Conservation (phyloP, 2,888 invertebrate species). For the Dasysyrphus albostriatus region DNA sequence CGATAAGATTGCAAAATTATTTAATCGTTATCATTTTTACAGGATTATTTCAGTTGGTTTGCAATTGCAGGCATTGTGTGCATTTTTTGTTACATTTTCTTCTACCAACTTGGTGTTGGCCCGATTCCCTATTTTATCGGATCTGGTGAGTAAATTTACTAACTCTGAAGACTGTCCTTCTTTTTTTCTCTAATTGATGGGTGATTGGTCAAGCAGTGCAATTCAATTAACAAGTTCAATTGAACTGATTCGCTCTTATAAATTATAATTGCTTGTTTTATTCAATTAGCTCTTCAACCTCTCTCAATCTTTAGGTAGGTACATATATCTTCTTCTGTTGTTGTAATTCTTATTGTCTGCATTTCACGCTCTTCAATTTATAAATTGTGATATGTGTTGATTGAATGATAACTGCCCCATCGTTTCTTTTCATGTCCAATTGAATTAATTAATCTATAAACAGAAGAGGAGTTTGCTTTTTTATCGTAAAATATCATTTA, state of each 20-base stretch:
- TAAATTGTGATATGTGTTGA: neutral
- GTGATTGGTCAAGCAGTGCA: neutral
- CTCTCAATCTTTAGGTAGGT: constrained; percentile 36
- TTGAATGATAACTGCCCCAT: neutral
- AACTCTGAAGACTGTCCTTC: neutral
- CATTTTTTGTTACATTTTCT: constrained; percentile 90
- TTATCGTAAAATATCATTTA: neutral
- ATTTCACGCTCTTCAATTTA: neutral
- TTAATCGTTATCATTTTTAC: constrained; percentile 75
- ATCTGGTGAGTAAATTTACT: constrained; percentile 85
- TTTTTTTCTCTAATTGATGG: constrained; percentile 15
- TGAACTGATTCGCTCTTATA: neutral
- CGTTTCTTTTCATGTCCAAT: neutral
- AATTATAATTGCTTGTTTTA: neutral
- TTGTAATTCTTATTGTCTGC: neutral
- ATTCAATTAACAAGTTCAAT: constrained; percentile 47
- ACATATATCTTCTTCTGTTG: neutral
- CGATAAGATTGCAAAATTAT: neutral
- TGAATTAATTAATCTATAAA: neutral
- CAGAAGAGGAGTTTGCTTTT: neutral
- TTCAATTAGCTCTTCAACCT: constrained; percentile 49
- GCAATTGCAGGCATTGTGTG: constrained; percentile 89
- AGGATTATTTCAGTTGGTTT: constrained; percentile 88
- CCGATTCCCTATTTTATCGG: constrained; percentile 95
- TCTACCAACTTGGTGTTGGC: constrained; percentile 93